Evolutionary conservation across 1,140 invertebrate genomes (phyloP), one percentile per base, ranked within the genome.

Genomic region (Pseudomyrmex dendroicus): DNA sequence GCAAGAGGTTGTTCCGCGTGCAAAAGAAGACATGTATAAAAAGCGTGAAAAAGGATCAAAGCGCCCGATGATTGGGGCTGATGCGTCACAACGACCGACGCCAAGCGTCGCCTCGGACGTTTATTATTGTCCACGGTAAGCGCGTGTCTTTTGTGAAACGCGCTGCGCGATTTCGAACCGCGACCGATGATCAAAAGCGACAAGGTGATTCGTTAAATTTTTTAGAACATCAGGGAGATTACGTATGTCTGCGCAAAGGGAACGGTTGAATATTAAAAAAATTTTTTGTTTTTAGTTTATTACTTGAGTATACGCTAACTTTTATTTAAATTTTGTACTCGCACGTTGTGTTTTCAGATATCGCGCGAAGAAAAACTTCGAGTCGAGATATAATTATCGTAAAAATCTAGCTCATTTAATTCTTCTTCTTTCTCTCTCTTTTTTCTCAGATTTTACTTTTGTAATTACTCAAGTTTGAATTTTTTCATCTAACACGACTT

Each of bases 61-160:
- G 48, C 17, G 48, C 17, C 13, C 62, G 61, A 22, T 9, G 8
- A 17, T 13, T 22, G 59, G 35, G 35, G 35, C 35, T 35, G 35
- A 35, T 61, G 17, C 20, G 50, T 61, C 57, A 9, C 57, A 5
- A 25, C 8, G 25, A 78, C 35, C 52, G 76, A 78, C 64, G 64
- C 64, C 44, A 52, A 68, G 76, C 64, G 52, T 70, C 64, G 64
- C 74, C 50, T 50, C 17, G 25, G 17, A 13, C 50, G 50, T 66
- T 22, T n/a, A 20, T 22, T n/a, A 20, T 77, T 20, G 54, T 66
- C 12, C 48, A 46, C 66, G 44, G 54, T 15, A 57, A 61, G 44
- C 66, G 52, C 48, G 57, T 17, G n/a, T 9, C 17, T 12, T 5
- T 15, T 59, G 10, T 12, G 44, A 57, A 72, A 44, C 54, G 25